Percentiles rank a stretch among this genome's conserved stretches.
phyloP scores from a whole-genome alignment of 2,888 invertebrate species.

The Sminthurides aquaticus region DNA sequence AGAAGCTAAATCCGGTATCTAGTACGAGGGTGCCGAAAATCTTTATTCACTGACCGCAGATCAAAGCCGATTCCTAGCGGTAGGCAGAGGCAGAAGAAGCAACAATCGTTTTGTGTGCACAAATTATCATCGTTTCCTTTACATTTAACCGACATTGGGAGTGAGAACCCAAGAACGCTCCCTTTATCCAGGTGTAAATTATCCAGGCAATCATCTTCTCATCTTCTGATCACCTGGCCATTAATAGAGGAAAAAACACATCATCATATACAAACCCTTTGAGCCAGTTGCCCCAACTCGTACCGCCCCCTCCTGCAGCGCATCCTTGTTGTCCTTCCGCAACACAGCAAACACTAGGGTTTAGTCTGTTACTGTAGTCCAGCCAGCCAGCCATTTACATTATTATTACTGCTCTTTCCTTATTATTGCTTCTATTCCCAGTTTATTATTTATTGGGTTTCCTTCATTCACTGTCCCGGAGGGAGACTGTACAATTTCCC shows the following conservation, averaged over 20 bases:
- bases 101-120: background rate
- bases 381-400: too few species aligned
- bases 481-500: too few species aligned
- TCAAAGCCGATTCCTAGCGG: background rate
- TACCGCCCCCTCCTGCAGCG: constrained; percentile 15
- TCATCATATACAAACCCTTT: constrained; percentile 17
- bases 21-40: background rate
- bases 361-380: background rate
- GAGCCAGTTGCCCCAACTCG: constrained; percentile 14
- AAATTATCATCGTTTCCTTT: background rate
- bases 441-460: too few species aligned
- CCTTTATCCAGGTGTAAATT: constrained; percentile 38
- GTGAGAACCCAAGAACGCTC: background rate
- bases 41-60: background rate
- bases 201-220: constrained; percentile 30
- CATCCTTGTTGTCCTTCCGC: background rate
- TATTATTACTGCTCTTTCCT: too few species aligned
- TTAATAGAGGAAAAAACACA: constrained; percentile 24
- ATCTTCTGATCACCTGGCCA: constrained; percentile 25
- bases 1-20: background rate
- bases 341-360: background rate
- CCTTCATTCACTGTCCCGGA: too few species aligned
- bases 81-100: background rate
- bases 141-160: background rate
- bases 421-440: too few species aligned